Conservation (phyloP, 2,113 vertebrate species). For the Oxyura jamaicensis region DNA sequence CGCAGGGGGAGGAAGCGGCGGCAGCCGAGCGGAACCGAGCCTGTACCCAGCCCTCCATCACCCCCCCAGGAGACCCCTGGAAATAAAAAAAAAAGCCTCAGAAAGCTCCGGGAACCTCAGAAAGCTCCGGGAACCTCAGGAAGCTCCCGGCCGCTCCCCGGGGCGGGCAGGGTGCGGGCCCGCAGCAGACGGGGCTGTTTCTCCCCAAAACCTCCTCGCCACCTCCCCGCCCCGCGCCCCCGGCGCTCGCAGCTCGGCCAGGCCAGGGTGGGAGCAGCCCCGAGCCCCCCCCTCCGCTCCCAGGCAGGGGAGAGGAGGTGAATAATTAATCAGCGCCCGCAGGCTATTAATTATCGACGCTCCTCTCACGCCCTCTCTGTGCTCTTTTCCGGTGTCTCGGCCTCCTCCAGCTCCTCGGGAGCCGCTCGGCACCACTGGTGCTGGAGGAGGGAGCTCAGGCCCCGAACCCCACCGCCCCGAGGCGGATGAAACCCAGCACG, state of each 20-base stretch:
- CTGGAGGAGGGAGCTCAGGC: background rate
- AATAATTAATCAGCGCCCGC: fast-evolving
- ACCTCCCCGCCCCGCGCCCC: background rate
- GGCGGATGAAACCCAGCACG: fast-evolving
- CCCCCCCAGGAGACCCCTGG: fast-evolving
- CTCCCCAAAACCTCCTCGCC: fast-evolving
- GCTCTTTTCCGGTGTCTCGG: background rate
- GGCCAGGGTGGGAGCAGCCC: fast-evolving
- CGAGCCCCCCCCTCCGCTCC: background rate
- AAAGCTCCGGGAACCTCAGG: fast-evolving
- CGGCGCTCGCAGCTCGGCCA: background rate
- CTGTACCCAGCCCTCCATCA: fast-evolving
- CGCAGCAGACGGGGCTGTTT: background rate
- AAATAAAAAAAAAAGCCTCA: background rate
- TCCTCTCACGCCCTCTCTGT: background rate
- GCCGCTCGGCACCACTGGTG: background rate
- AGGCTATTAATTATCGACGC: background rate
- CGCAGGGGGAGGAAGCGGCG: background rate
- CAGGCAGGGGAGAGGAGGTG: background rate
- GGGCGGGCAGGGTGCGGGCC: background rate
- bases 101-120: fast-evolving
- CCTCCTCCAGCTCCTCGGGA: background rate
- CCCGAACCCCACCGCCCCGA: background rate
- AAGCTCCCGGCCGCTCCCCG: fast-evolving
- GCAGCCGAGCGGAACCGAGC: background rate